Evolutionary conservation across 2,113 vertebrate genomes (phyloP), one percentile per base, ranked within the genome.

Genomic region (Chaetura pelagica): DNA sequence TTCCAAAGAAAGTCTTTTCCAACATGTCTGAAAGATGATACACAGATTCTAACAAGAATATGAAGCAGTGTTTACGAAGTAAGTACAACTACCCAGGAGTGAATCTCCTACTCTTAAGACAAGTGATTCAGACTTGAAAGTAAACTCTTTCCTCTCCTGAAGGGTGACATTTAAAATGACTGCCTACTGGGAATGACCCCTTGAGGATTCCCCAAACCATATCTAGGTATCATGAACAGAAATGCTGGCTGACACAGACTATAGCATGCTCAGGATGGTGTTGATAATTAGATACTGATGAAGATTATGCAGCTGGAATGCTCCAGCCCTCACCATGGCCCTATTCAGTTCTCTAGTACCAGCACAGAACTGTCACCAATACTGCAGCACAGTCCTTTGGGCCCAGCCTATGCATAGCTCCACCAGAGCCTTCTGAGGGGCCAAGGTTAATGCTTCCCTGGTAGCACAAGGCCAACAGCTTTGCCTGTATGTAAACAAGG

Each of bases 301-400:
- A 67, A 30, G 27, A 14, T 8, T 32, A 54, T 0, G 0, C 18
- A 49, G 6, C 5, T 9, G 7, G 35, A 57, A 69, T 0, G 0
- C 32, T 52, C 26, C 17, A 27, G 29, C 51, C 22, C 51, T 57
- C 1, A 0, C 12, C 38, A 8, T 2, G 34, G 38, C 21, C 55
- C 57, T 23, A 21, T 20, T 74, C 15, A n/a, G 35, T 29, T 59
- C 46, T 21, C 48, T 6, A 14, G 35, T 8, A 35, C 42, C 23
- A 29, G 27, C 35, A 67, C 58, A 91, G 29, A 62, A 49, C 32
- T 8, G 11, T 7, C 32, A 10, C 4, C 10, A 34, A 12, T 2
- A 26, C 13, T 8, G 35, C 27, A 57, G 44, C 54, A 55, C 27
- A 38, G 18, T 8, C 23, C 32, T 32, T 55, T 17, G 51, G 38